A percentile compares a stretch with the other conserved stretches of the same genome.
Conservation (phyloP, 1,140 invertebrate species). For the Drosophila sp. region DNA sequence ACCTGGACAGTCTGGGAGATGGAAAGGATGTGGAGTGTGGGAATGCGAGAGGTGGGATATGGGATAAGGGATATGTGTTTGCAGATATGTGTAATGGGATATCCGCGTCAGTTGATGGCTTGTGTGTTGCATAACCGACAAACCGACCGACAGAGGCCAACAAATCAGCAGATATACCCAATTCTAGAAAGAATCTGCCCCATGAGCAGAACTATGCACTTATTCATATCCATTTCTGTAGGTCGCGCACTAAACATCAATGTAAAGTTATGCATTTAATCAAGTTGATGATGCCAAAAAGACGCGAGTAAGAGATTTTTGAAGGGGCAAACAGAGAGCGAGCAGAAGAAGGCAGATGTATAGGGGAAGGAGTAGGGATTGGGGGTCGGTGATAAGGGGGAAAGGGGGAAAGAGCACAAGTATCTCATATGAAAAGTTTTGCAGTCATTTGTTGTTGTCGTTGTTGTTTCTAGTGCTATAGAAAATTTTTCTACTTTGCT, state of each 20-base stretch:
- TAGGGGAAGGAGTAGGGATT: background rate
- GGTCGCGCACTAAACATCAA: slow-evolving; percentile 16
- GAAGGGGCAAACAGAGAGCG: no score
- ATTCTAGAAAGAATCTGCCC: background rate
- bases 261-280: slow-evolving; percentile 67
- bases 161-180: background rate
- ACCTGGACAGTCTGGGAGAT: slow-evolving; percentile 38
- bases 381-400: no score
- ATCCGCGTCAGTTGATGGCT: slow-evolving; percentile 17
- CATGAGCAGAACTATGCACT: background rate
- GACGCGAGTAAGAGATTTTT: background rate
- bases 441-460: slow-evolving; percentile 28
- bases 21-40: background rate
- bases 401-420: slow-evolving; percentile 27
- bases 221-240: slow-evolving; percentile 9
- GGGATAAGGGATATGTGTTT: background rate
- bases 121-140: slow-evolving; percentile 28
- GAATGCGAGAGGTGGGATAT: background rate
- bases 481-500: slow-evolving; percentile 72
- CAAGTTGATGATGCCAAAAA: slow-evolving; percentile 59
- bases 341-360: no score
- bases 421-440: slow-evolving; percentile 68
- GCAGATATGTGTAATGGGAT: no score
- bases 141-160: no score
- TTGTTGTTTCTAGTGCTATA: slow-evolving; percentile 17